Percentiles rank a stretch among this genome's conserved stretches.
Conservation (phyloP, 2,888 invertebrate genomes). For the Nasonia oneida region DNA sequence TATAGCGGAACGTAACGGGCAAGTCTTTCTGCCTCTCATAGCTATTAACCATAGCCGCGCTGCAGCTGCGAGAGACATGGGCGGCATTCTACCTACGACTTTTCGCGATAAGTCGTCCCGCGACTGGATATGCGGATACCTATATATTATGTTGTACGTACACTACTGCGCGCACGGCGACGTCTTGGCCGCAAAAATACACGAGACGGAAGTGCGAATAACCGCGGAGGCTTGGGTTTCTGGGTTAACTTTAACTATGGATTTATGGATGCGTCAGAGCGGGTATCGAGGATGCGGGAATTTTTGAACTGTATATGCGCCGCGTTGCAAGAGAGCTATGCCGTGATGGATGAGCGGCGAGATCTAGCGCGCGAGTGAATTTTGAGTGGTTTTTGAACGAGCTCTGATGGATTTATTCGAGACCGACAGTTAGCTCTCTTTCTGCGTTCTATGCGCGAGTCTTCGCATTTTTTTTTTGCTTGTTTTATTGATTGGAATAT, state of each 20-base stretch:
- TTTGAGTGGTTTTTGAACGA: slow-evolving; percentile 1
- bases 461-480: not conserved
- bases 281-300: slow-evolving; percentile 1
- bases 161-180: not conserved
- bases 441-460: not conserved
- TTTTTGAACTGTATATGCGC: not conserved
- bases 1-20: slow-evolving; percentile 49
- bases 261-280: not conserved
- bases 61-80: slow-evolving; percentile 1
- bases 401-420: not conserved
- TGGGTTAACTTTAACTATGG: slow-evolving; percentile 31
- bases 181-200: not conserved
- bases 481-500: not conserved
- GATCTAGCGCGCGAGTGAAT: slow-evolving; percentile 11
- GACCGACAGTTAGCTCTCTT: not conserved
- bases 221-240: slow-evolving; percentile 18
- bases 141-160: not conserved
- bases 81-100: not conserved
- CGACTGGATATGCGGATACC: not conserved
- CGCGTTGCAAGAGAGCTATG: too few relatives aligned
- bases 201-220: slow-evolving; percentile 14
- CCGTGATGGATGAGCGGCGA: not conserved
- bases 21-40: not conserved
- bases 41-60: not conserved
- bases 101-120: slow-evolving; percentile 18